Percentiles rank a stretch among this genome's conserved stretches.
These are phyloP conservation scores for Koerneria pararmatus DNA, from an alignment of 2,888 invertebrate genomes.

Conservation along the genomic window DNA sequence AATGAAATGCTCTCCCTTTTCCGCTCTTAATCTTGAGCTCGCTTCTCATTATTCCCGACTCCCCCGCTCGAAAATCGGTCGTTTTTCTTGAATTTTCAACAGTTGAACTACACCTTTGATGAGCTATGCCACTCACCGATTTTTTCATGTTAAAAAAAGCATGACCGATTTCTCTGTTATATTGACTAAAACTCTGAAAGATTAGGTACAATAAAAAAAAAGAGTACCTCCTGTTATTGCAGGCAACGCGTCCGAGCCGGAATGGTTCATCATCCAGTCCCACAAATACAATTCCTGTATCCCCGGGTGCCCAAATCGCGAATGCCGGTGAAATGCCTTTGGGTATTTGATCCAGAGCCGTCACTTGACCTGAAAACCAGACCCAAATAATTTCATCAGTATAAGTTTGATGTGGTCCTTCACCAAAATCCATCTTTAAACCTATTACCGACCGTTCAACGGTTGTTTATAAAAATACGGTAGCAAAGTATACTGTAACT, in stretches of 20 bases:
- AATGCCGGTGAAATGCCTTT: conserved; percentile 42
- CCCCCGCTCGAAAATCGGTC: too few species aligned
- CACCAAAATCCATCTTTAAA: too few species aligned
- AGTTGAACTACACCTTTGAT: too few species aligned
- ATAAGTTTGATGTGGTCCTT: neutral
- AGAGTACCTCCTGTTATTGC: conserved; percentile 35
- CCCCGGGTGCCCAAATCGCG: conserved; percentile 52
- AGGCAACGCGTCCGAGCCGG: conserved; percentile 50
- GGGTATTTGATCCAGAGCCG: conserved; percentile 41
- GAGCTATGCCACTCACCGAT: too few species aligned
- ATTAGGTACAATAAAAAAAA: neutral
- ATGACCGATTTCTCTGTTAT: neutral
- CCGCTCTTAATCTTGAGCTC: too few species aligned
- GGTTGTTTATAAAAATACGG: too few species aligned
- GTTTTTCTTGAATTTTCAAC: too few species aligned
- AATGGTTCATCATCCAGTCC: conserved; percentile 44
- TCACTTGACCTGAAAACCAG: conserved; percentile 36
- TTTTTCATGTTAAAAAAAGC: neutral
- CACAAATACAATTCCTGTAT: conserved; percentile 54
- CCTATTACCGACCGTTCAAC: too few species aligned
- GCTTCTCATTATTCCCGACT: too few species aligned
- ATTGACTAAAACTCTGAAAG: neutral
- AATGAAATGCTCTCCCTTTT: too few species aligned
- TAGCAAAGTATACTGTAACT: neutral
- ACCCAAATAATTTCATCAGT: too few species aligned